Conservation (phyloP, 1,140 invertebrate species). For the Hetaerina americana region DNA sequence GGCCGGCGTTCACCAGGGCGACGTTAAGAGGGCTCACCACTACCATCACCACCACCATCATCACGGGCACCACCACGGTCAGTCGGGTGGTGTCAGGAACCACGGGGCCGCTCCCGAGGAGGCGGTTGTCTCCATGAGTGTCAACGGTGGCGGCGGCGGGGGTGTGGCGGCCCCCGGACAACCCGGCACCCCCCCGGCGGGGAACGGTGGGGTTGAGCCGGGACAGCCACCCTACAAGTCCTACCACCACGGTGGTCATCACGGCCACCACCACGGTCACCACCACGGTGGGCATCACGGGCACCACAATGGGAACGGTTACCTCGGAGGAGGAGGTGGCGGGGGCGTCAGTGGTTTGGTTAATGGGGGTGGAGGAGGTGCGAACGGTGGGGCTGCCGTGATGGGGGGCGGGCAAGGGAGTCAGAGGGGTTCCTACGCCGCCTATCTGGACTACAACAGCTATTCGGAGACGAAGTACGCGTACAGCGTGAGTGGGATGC, state of each 20-base stretch:
- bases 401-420: not conserved
- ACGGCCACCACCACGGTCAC: not conserved
- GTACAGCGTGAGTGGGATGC: constrained; percentile 31
- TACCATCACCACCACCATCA: not conserved
- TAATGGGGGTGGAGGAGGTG: no score
- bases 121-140: no score
- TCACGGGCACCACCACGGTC: not conserved
- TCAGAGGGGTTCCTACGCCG: not conserved
- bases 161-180: not conserved
- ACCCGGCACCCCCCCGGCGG: not conserved
- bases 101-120: not conserved
- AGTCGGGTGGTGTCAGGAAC: no score
- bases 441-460: not conserved
- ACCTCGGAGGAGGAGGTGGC: no score
- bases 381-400: not conserved
- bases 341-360: no score
- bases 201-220: no score
- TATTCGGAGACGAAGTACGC: constrained; percentile 33
- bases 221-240: not conserved
- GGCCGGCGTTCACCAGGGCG: no score
- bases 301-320: no score
- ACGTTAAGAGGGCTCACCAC: not conserved
- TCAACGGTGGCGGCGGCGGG: not conserved
- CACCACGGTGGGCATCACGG: not conserved
- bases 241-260: not conserved